A percentile compares a stretch with the other conserved stretches of the same genome.
These are phyloP conservation scores for Drosophila dives DNA, from an alignment of 2,888 invertebrate genomes.

Conservation along the genomic window DNA sequence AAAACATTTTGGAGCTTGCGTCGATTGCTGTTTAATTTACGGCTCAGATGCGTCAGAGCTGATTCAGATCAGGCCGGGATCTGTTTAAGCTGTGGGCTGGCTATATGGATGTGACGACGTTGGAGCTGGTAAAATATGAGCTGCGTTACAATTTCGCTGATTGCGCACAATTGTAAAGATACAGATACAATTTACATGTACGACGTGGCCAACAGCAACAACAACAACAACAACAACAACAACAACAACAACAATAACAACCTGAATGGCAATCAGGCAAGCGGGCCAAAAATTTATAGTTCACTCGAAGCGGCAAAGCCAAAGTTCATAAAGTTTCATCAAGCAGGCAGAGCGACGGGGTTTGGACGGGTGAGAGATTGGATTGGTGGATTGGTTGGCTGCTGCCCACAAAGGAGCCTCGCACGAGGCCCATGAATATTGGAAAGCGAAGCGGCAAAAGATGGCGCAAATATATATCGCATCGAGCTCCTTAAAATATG, in stretches of 20 bases:
- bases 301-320: constrained; percentile 61
- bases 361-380: constrained; percentile 20
- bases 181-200: constrained; percentile 73
- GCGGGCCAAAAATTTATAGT: constrained; percentile 68
- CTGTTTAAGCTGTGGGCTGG: neutral
- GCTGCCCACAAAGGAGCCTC: constrained; percentile 35
- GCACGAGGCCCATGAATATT: constrained; percentile 56
- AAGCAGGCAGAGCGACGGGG: constrained; percentile 42
- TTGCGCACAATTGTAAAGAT: constrained; percentile 73
- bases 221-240: constrained; percentile 26
- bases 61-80: constrained; percentile 33
- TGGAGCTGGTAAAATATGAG: constrained; percentile 61
- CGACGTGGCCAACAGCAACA: constrained; percentile 16
- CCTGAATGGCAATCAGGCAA: constrained; percentile 64
- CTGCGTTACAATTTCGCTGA: constrained; percentile 80
- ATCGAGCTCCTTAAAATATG: constrained; percentile 85
- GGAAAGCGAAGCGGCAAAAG: constrained; percentile 55
- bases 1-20: constrained; percentile 77
- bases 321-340: constrained; percentile 79
- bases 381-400: constrained; percentile 17
- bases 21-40: constrained; percentile 66
- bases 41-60: constrained; percentile 39
- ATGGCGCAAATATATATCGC: constrained; percentile 78
- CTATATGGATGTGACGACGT: constrained; percentile 6
- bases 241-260: constrained; percentile 36